Percentiles rank a stretch among this genome's conserved stretches.
These are phyloP conservation scores for Cichladusa arquata DNA, from an alignment of 2,113 vertebrate genomes.

Conservation along the genomic window DNA sequence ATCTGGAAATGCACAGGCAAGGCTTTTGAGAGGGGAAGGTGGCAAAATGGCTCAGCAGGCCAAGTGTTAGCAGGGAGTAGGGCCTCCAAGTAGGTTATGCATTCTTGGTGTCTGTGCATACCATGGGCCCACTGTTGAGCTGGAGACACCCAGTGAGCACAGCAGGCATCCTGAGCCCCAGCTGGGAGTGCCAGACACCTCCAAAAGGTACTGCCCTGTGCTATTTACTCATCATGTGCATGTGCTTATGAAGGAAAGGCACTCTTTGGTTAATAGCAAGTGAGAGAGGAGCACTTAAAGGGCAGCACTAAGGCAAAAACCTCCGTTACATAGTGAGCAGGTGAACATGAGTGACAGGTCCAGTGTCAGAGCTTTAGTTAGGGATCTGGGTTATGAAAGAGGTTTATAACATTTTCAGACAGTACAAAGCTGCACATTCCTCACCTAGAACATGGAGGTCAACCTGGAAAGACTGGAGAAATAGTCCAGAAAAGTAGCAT, in stretches of 20 bases:
- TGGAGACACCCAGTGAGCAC: background rate
- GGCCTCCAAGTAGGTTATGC: background rate
- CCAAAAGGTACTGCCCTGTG: background rate
- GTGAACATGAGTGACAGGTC: fast-evolving
- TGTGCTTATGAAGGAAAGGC: background rate
- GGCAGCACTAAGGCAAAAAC: background rate
- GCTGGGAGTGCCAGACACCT: background rate
- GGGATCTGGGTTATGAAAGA: background rate
- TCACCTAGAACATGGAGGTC: background rate
- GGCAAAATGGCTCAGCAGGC: background rate
- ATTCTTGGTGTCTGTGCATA: background rate
- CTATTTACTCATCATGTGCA: background rate
- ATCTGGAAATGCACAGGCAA: background rate
- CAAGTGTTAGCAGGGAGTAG: fast-evolving
- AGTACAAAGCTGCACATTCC: background rate
- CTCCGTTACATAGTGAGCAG: background rate
- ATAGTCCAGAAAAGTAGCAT: background rate
- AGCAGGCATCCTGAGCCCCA: background rate
- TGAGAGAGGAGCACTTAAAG: background rate
- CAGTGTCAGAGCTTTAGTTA: background rate
- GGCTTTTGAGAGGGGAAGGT: background rate
- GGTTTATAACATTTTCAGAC: background rate
- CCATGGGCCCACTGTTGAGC: fast-evolving
- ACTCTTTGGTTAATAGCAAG: background rate
- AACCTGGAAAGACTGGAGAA: background rate